Conservation (phyloP, 2,113 vertebrate genomes). For the Mustelus asterias region DNA sequence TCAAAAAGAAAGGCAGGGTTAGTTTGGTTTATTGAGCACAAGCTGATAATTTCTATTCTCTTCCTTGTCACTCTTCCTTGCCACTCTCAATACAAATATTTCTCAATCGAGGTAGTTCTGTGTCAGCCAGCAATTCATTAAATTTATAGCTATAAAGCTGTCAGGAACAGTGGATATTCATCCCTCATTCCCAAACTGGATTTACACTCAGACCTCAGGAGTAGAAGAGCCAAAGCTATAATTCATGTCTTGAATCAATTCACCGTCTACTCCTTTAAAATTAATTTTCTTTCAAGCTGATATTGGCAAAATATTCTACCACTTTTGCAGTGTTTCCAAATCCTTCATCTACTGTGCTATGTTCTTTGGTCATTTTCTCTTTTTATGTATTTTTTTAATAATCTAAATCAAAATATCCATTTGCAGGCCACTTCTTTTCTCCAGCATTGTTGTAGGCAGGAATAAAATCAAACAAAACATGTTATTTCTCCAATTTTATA, state of each 20-base stretch:
- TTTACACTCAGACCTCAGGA: conserved; percentile 11
- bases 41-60: not conserved
- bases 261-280: conserved; percentile 16
- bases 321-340: not conserved
- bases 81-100: not conserved
- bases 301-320: not conserved
- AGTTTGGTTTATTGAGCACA: not conserved
- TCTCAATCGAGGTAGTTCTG: not conserved
- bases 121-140: conserved; percentile 7
- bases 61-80: conserved; percentile 7
- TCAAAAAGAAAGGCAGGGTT: not conserved
- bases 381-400: not conserved
- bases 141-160: conserved; percentile 4
- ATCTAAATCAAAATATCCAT: not conserved
- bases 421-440: not conserved
- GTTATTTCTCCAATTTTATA: not conserved
- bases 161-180: conserved; percentile 12
- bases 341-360: not conserved
- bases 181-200: conserved; percentile 18
- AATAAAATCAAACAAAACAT: not conserved
- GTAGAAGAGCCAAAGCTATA: conserved; percentile 2
- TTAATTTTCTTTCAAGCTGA: conserved; percentile 3
- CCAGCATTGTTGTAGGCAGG: not conserved
- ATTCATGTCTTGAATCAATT: conserved; percentile 33
- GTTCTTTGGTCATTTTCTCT: not conserved